Evolutionary conservation across 2,113 vertebrate genomes (phyloP).

Genomic region (Apaloderma vittatum): DNA sequence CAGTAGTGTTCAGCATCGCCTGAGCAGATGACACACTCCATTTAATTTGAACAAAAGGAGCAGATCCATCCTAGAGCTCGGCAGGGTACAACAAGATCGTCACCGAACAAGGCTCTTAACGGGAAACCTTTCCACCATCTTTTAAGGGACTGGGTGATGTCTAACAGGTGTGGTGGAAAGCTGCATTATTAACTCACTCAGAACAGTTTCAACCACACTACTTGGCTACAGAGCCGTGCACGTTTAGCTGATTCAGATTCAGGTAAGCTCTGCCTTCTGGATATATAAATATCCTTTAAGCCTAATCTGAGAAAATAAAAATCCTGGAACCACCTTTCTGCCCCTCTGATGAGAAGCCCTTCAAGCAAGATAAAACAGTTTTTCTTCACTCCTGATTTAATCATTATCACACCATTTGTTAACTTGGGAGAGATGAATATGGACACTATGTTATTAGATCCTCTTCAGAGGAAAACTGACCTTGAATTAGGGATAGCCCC

Average conservation of each 20-base stretch:
- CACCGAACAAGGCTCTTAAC: neutral
- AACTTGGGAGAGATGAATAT: neutral
- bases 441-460: neutral
- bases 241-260: neutral
- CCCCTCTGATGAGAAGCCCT: neutral
- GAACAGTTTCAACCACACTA: neutral
- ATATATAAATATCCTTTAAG: neutral
- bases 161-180: neutral
- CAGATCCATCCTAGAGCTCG: neutral
- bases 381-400: neutral
- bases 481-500: neutral
- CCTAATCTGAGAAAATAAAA: neutral
- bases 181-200: neutral
- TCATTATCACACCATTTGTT: neutral
- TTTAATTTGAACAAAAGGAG: constrained; percentile 30
- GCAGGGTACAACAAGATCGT: neutral
- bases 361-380: neutral
- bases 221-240: neutral
- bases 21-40: neutral
- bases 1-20: neutral
- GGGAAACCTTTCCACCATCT: neutral
- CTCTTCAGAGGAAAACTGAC: neutral
- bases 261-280: neutral
- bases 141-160: neutral
- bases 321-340: neutral